Evolutionary conservation across 2,888 invertebrate species (phyloP).

Genomic region (Corbicula japonica): DNA sequence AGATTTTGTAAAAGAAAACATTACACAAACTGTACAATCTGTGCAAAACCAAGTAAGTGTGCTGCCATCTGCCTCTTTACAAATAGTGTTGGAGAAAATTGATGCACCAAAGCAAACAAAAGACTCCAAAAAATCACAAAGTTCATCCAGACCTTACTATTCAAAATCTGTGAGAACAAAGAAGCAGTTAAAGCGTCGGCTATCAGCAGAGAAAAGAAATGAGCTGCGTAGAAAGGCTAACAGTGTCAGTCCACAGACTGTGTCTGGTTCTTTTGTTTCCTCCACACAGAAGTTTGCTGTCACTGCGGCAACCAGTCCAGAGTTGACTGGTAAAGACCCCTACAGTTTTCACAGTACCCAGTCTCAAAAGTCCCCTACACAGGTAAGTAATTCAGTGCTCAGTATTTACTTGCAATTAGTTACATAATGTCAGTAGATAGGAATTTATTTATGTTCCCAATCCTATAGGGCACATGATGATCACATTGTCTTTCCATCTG

Average conservation of each 20-base stretch:
- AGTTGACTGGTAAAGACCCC: conserved; percentile 37
- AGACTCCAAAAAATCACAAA: background rate
- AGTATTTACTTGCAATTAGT: no score
- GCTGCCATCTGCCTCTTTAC: no score
- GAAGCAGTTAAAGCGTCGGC: conserved; percentile 31
- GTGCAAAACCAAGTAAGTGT: no score
- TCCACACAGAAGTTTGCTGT: conserved; percentile 51
- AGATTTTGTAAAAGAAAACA: no score
- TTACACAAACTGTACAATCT: no score
- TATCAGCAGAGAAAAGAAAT: conserved; percentile 45
- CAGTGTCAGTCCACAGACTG: conserved; percentile 25
- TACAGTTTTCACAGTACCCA: conserved; percentile 54
- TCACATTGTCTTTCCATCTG: no score
- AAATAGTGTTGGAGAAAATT: no score
- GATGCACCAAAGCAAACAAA: background rate
- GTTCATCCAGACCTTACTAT: conserved; percentile 9
- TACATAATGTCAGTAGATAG: no score
- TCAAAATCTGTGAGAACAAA: conserved; percentile 5
- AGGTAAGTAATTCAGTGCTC: no score
- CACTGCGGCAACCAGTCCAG: conserved; percentile 1
- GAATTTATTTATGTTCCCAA: no score
- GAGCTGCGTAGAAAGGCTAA: conserved; percentile 5
- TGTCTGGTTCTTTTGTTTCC: conserved; percentile 51
- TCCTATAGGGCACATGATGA: no score
- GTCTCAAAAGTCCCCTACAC: conserved; percentile 43